phyloP scores from a whole-genome alignment of 2,113 vertebrate species.

The Eupsittula cactorum region DNA sequence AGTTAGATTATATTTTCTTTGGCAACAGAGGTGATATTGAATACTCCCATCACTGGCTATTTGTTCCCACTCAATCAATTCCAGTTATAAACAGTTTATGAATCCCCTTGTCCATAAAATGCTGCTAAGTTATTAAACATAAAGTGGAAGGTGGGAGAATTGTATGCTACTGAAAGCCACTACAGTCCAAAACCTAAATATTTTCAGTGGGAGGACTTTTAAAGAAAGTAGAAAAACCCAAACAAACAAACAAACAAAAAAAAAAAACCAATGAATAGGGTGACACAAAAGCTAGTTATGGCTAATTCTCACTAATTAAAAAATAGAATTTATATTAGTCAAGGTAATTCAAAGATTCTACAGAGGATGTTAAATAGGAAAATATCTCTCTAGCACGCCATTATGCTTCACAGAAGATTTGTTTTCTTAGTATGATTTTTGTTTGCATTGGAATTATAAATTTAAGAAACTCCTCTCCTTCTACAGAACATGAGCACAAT shows the following conservation, averaged over 20 bases:
- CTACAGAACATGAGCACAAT: neutral
- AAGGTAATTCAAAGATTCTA: neutral
- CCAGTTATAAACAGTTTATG: neutral
- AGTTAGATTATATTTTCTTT: neutral
- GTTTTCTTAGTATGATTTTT: neutral
- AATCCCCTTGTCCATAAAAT: neutral
- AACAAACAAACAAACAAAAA: neutral
- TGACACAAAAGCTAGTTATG: neutral
- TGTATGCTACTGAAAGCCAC: neutral
- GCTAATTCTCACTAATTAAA: neutral
- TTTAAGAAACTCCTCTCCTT: neutral
- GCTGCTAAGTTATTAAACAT: neutral
- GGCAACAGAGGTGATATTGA: neutral
- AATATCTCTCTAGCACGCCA: neutral
- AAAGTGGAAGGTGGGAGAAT: neutral
- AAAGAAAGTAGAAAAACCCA: neutral
- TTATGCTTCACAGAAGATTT: neutral
- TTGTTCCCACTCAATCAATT: neutral
- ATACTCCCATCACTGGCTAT: neutral
- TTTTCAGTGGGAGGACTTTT: neutral
- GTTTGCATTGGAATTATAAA: neutral
- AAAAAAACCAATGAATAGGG: neutral
- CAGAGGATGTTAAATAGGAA: neutral
- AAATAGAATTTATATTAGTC: neutral
- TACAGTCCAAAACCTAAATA: neutral